These are phyloP conservation scores for Phylloscopus whistleri DNA, from an alignment of 2,113 vertebrate genomes.

Conservation along the genomic window DNA sequence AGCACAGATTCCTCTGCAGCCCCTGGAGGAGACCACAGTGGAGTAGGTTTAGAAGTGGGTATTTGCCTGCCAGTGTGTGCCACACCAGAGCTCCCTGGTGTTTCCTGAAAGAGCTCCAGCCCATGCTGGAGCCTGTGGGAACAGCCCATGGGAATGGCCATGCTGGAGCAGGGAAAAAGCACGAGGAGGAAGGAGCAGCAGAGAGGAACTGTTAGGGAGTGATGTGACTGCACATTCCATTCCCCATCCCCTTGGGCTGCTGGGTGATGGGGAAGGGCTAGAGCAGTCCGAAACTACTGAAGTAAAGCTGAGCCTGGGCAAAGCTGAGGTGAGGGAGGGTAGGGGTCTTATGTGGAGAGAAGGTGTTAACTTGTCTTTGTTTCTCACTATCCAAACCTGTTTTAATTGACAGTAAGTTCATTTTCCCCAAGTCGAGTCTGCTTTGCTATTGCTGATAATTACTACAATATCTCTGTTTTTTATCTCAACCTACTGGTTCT, in stretches of 20 bases:
- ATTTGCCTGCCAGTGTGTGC: neutral
- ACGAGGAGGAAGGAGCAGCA: neutral
- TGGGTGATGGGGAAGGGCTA: neutral
- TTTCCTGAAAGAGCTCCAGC: neutral
- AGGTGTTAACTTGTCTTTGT: neutral
- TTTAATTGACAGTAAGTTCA: neutral
- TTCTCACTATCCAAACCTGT: neutral
- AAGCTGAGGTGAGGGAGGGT: fast-evolving
- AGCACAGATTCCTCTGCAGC: neutral
- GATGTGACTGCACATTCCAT: neutral
- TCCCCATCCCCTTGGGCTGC: neutral
- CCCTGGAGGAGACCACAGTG: neutral
- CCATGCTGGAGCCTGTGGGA: neutral
- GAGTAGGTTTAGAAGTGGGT: neutral
- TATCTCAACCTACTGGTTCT: neutral
- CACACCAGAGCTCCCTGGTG: neutral
- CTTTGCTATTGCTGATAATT: neutral
- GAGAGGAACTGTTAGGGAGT: neutral
- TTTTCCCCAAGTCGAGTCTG: neutral
- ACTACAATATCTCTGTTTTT: neutral
- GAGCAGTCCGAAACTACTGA: neutral
- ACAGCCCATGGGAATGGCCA: neutral
- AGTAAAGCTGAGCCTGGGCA: neutral
- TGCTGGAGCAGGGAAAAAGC: neutral
- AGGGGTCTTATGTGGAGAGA: neutral